Conservation (phyloP, 2,113 vertebrate genomes). For the Larimichthys crocea region DNA sequence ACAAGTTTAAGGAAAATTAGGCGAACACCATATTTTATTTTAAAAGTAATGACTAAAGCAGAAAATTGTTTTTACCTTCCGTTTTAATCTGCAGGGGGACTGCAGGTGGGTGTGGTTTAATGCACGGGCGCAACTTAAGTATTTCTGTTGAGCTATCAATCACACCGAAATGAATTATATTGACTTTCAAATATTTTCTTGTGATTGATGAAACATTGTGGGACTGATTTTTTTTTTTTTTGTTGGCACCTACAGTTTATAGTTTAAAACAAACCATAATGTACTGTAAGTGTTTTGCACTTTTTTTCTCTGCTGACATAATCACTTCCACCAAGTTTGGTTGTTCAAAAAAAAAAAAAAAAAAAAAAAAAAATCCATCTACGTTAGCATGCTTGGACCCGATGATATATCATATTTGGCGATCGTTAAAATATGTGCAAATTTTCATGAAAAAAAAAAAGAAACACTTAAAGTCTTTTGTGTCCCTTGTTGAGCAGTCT, state of each 20-base stretch:
- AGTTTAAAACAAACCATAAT: constrained; percentile 34
- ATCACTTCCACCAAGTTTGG: constrained; percentile 38
- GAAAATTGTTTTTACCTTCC: constrained; percentile 21
- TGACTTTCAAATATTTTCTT: constrained; percentile 59
- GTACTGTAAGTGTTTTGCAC: constrained; percentile 18
- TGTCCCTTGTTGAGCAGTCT: neutral
- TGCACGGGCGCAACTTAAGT: constrained; percentile 31
- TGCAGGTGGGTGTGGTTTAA: constrained; percentile 39
- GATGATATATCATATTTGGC: neutral
- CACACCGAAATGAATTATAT: constrained; percentile 54
- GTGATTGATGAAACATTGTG: constrained; percentile 59
- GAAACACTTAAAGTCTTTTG: neutral
- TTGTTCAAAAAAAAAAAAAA: neutral
- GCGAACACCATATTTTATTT: neutral
- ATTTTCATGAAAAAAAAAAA: neutral
- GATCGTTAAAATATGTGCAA: neutral
- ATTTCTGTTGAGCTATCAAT: constrained; percentile 61
- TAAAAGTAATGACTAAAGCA: constrained; percentile 15
- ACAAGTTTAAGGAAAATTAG: neutral
- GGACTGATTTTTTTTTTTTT: constrained; percentile 33
- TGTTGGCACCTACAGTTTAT: constrained; percentile 32
- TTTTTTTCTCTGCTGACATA: constrained; percentile 27
- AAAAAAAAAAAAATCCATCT: neutral
- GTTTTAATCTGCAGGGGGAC: constrained; percentile 30
- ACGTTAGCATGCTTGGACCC: neutral